phyloP scores from a whole-genome alignment of 2,113 vertebrate genomes.

The Falcunculus frontatus region DNA sequence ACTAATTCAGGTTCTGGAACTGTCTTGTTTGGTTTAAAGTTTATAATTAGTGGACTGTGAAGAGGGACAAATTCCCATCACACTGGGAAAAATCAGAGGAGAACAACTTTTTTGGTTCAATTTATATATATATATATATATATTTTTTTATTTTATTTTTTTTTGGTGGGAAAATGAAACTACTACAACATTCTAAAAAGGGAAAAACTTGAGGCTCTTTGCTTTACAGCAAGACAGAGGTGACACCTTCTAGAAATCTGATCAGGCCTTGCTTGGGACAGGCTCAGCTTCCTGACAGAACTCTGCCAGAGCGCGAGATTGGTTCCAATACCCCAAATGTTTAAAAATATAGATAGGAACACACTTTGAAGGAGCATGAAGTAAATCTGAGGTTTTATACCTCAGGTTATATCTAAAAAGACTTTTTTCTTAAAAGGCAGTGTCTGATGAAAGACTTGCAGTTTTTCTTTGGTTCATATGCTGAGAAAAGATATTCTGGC shows the following conservation, averaged over 20 bases:
- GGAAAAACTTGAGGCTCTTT: neutral
- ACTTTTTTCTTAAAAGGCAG: neutral
- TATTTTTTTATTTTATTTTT: too few relatives aligned
- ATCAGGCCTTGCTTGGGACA: neutral
- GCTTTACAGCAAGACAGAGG: neutral
- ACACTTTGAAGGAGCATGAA: neutral
- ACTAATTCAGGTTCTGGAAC: neutral
- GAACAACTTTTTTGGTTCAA: neutral
- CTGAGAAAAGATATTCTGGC: neutral
- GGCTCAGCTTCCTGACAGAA: neutral
- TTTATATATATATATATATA: neutral
- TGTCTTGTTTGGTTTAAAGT: neutral
- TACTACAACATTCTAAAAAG: neutral
- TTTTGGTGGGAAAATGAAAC: neutral
- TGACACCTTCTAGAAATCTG: neutral
- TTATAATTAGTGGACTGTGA: neutral
- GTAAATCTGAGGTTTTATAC: neutral
- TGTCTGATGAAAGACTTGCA: neutral
- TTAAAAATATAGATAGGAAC: neutral
- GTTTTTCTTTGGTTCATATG: neutral
- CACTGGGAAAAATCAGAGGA: neutral
- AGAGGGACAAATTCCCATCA: neutral
- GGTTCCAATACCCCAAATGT: neutral
- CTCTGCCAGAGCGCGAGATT: neutral
- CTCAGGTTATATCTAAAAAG: neutral